phyloP scores from a whole-genome alignment of 1,140 invertebrate genomes.

The Limonius californicus region DNA sequence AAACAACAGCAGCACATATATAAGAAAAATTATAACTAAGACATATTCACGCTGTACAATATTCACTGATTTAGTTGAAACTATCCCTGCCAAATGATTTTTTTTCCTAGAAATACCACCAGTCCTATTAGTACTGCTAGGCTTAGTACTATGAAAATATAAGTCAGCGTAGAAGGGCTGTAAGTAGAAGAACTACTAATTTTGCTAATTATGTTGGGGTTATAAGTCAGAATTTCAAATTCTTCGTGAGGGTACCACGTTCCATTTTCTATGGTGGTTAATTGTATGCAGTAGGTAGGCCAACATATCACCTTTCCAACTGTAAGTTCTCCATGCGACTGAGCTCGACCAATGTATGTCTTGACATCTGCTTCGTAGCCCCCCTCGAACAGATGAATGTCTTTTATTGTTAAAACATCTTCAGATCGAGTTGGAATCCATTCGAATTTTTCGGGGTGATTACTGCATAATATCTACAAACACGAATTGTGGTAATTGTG shows the following conservation, averaged over 20 bases:
- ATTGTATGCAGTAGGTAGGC: not conserved
- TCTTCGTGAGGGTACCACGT: not conserved
- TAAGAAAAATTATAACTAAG: too few relatives aligned
- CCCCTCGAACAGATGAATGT: not conserved
- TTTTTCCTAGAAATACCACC: too few relatives aligned
- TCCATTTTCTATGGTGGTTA: not conserved
- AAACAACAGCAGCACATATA: too few relatives aligned
- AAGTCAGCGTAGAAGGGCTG: too few relatives aligned
- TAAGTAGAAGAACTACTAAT: too few relatives aligned
- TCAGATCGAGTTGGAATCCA: not conserved
- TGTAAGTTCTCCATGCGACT: not conserved
- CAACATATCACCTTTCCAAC: conserved; percentile 1
- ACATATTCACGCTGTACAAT: too few relatives aligned
- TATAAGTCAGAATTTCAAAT: not conserved
- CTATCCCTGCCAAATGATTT: too few relatives aligned
- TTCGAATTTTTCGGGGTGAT: not conserved
- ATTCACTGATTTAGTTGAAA: too few relatives aligned
- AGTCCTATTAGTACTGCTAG: too few relatives aligned
- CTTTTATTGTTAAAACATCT: not conserved
- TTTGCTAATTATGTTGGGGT: too few relatives aligned
- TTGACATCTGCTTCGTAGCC: not conserved
- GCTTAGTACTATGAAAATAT: too few relatives aligned
- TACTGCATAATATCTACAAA: not conserved
- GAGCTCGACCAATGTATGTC: not conserved
- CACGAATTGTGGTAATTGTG: too few relatives aligned